Evolutionary conservation across 2,888 invertebrate species (phyloP).

Genomic region (Alloscopus bannaensis): DNA sequence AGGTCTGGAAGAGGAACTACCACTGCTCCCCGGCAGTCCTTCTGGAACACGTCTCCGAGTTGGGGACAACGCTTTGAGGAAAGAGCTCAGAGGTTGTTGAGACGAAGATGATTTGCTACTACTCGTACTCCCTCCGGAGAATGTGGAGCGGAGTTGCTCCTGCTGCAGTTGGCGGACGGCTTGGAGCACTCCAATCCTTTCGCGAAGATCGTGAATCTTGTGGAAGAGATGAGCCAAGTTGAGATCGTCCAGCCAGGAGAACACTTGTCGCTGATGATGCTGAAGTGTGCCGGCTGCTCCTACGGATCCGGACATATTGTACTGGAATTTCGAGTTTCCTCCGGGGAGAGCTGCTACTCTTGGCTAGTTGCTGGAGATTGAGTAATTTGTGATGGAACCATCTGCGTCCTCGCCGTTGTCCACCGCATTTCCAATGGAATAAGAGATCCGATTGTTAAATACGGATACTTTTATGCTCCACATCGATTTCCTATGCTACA

Average conservation of each 20-base stretch:
- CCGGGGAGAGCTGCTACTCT: neutral
- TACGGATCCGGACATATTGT: slow-evolving; percentile 56
- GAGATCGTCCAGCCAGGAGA: slow-evolving; percentile 69
- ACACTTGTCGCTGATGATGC: slow-evolving; percentile 63
- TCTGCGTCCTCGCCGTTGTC: neutral
- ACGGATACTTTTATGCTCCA: too few species aligned
- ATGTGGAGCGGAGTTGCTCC: slow-evolving; percentile 52
- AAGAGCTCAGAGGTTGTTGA: slow-evolving; percentile 46
- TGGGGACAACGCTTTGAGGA: slow-evolving; percentile 50
- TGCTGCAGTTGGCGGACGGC: slow-evolving; percentile 68
- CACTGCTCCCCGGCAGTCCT: slow-evolving; percentile 15
- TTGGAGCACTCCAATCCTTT: slow-evolving; percentile 70
- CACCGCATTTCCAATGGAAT: slow-evolving; percentile 13
- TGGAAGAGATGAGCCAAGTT: slow-evolving; percentile 70
- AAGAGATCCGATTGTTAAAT: too few species aligned
- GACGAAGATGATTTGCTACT: too few species aligned
- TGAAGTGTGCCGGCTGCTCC: slow-evolving; percentile 49
- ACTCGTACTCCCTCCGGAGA: slow-evolving; percentile 27
- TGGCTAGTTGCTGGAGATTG: neutral
- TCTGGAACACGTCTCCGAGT: slow-evolving; percentile 57
- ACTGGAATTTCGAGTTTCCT: too few species aligned
- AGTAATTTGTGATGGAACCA: neutral
- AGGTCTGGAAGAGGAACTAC: slow-evolving; percentile 34
- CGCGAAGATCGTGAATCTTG: slow-evolving; percentile 69
- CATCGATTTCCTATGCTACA: too few species aligned